Percentiles rank a stretch among this genome's conserved stretches.
These are phyloP conservation scores for Synanceia verrucosa DNA, from an alignment of 2,797 vertebrate genomes.

Conservation along the genomic window DNA sequence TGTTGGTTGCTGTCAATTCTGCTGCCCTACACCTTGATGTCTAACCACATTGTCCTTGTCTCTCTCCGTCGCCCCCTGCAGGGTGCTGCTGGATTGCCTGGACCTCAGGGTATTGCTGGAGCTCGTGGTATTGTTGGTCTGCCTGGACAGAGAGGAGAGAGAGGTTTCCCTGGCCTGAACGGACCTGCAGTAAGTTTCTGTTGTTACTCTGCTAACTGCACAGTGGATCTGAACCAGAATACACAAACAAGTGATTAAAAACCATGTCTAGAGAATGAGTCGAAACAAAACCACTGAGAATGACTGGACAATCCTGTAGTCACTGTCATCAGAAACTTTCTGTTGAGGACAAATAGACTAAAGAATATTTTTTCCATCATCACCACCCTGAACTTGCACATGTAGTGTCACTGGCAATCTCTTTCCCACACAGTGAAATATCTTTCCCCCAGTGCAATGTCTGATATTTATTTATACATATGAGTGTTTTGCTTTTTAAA, in stretches of 20 bases:
- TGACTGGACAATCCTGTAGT: no score
- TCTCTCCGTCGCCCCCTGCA: slow-evolving; percentile 59
- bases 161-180: slow-evolving; percentile 91
- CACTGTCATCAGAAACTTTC: no score
- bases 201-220: not conserved
- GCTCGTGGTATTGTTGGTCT: slow-evolving; percentile 95
- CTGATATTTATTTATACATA: no score
- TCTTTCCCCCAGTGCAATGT: no score
- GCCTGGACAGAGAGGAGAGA: slow-evolving; percentile 94
- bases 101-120: slow-evolving; percentile 92
- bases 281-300: not conserved
- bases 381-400: no score
- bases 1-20: not conserved
- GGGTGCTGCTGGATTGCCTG: slow-evolving; percentile 89
- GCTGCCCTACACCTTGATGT: not conserved
- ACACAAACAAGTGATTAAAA: not conserved
- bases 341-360: no score
- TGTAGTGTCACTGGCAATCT: no score
- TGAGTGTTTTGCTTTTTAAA: no score
- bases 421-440: no score
- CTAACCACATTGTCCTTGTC: slow-evolving; percentile 8
- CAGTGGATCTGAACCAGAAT: not conserved
- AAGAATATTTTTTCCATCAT: no score
- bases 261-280: not conserved
- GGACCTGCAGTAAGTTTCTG: slow-evolving; percentile 88